Percentiles rank a stretch among this genome's conserved stretches.
Evolutionary conservation across 2,888 invertebrate species (phyloP).

Genomic region (Proisotoma minuta): DNA sequence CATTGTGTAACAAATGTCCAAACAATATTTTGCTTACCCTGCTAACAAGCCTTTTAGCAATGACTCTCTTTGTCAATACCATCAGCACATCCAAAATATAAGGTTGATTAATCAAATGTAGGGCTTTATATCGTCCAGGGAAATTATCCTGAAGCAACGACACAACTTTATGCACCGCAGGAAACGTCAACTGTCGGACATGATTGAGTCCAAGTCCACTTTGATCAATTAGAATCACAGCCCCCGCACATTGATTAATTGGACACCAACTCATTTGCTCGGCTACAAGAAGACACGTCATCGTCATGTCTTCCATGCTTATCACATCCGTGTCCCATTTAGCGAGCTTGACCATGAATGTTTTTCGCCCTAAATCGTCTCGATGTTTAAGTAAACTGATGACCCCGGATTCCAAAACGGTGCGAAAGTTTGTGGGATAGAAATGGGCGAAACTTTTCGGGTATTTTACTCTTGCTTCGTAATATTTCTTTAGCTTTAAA

Average conservation of each 20-base stretch:
- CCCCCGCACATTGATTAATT: constrained; percentile 20
- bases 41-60: constrained; percentile 20
- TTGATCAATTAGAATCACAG: constrained; percentile 21
- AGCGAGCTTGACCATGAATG: constrained; percentile 17
- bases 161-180: constrained; percentile 17
- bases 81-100: constrained; percentile 22
- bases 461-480: constrained; percentile 17
- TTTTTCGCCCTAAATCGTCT: constrained; percentile 18
- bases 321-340: constrained; percentile 16
- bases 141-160: constrained; percentile 23
- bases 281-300: constrained; percentile 20
- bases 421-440: constrained; percentile 12
- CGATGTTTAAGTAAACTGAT: constrained; percentile 13
- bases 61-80: constrained; percentile 20
- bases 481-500: constrained; percentile 19
- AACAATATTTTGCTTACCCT: constrained; percentile 14
- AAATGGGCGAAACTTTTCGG: constrained; percentile 13
- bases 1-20: background rate
- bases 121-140: constrained; percentile 24
- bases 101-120: constrained; percentile 28
- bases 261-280: constrained; percentile 27
- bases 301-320: constrained; percentile 20
- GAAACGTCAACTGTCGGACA: constrained; percentile 18
- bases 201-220: constrained; percentile 18
- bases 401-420: constrained; percentile 20